Evolutionary conservation across 2,888 invertebrate genomes (phyloP).

Genomic region (Apotomis capreana): DNA sequence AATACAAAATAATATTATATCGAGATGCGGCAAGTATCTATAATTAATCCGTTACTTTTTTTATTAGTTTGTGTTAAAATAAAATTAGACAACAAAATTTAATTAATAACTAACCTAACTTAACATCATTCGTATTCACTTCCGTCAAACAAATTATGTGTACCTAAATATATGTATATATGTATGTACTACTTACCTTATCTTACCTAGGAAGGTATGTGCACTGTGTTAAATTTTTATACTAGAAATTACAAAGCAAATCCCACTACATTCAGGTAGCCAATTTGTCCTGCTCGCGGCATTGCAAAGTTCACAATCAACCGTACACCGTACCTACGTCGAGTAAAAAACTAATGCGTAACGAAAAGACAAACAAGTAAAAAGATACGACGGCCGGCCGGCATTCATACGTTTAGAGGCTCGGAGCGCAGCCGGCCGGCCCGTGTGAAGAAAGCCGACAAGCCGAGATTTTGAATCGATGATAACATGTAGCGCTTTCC

Average conservation of each 20-base stretch:
- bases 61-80: too few relatives aligned
- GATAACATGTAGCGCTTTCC: slow-evolving; percentile 44
- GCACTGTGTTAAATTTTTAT: background rate
- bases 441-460: slow-evolving; percentile 45
- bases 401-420: slow-evolving; percentile 33
- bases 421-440: slow-evolving; percentile 36
- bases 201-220: background rate
- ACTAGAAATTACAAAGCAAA: background rate
- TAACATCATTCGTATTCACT: too few relatives aligned
- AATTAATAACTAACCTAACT: too few relatives aligned
- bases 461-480: slow-evolving; percentile 44
- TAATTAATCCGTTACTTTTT: too few relatives aligned
- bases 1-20: too few relatives aligned
- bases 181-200: too few relatives aligned
- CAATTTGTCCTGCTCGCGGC: slow-evolving; percentile 9
- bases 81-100: too few relatives aligned
- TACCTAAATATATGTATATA: too few relatives aligned
- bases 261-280: slow-evolving; percentile 11
- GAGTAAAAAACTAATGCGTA: slow-evolving; percentile 37
- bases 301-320: slow-evolving; percentile 2
- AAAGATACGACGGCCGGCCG: slow-evolving; percentile 38
- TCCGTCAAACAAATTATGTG: too few relatives aligned
- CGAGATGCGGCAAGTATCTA: too few relatives aligned
- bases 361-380: slow-evolving; percentile 41
- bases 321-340: background rate